Percentiles rank a stretch among this genome's conserved stretches.
Evolutionary conservation across 2,797 vertebrate species (phyloP).

Genomic region (Sebastes itinus): DNA sequence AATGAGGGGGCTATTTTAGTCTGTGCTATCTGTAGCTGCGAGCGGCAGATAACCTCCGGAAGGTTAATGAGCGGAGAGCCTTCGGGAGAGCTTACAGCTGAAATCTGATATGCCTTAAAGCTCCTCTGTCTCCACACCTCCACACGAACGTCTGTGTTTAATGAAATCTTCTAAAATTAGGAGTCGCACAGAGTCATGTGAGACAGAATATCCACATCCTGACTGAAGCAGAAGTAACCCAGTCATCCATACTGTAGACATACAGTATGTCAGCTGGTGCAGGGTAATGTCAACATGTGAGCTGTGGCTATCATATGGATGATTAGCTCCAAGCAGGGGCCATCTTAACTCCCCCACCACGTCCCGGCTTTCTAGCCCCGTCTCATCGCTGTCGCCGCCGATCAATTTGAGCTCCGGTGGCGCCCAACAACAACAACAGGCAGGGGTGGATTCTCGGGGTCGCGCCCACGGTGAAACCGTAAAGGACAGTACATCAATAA

Average conservation of each 20-base stretch:
- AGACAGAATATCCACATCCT: constrained; percentile 7
- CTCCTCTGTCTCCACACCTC: constrained; percentile 33
- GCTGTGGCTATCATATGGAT: constrained; percentile 29
- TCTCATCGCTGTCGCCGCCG: constrained; percentile 40
- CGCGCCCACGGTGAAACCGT: constrained; percentile 17
- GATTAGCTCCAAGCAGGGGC: constrained; percentile 36
- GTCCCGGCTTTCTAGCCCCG: not conserved
- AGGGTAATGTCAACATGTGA: constrained; percentile 10
- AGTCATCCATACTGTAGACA: not conserved
- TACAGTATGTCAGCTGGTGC: not conserved
- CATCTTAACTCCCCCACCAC: constrained; percentile 11
- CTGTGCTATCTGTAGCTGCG: constrained; percentile 56
- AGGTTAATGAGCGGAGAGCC: constrained; percentile 77
- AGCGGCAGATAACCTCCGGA: constrained; percentile 67
- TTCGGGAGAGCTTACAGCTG: constrained; percentile 48
- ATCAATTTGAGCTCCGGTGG: constrained; percentile 53
- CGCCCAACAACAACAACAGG: constrained; percentile 23
- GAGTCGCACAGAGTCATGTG: not conserved
- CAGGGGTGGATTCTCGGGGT: constrained; percentile 42
- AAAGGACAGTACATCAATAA: constrained; percentile 61
- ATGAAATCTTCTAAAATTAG: constrained; percentile 70
- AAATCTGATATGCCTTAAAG: constrained; percentile 56
- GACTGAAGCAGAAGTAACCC: not conserved
- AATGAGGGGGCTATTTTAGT: constrained; percentile 69
- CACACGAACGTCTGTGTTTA: constrained; percentile 43